Conservation (phyloP, 2,113 vertebrate species). For the Ailuropoda melanoleuca region DNA sequence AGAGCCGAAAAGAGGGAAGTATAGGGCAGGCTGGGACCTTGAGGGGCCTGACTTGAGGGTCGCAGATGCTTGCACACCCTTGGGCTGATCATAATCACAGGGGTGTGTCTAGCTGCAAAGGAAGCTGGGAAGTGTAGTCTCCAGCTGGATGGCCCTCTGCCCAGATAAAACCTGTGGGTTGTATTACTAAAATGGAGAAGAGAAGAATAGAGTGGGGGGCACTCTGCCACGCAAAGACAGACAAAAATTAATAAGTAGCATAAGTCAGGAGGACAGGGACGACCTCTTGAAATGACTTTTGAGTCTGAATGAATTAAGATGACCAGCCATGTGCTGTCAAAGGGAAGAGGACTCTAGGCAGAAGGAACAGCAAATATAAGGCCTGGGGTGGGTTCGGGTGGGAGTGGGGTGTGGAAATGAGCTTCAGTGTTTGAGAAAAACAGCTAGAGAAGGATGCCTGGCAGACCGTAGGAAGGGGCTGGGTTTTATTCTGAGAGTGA, state of each 20-base stretch:
- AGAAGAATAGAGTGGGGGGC: not conserved
- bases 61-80: not conserved
- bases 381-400: accelerated
- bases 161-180: not conserved
- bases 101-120: not conserved
- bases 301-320: not conserved
- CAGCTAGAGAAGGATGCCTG: not conserved
- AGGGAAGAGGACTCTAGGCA: not conserved
- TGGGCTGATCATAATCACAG: not conserved
- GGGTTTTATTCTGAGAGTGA: not conserved
- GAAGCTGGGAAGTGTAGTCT: conserved; percentile 12
- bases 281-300: not conserved
- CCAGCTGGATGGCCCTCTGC: not conserved
- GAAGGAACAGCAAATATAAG: not conserved
- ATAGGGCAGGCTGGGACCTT: not conserved
- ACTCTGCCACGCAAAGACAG: not conserved
- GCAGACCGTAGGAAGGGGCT: too few species aligned
- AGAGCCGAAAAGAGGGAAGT: not conserved
- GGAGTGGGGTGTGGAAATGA: too few species aligned
- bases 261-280: not conserved
- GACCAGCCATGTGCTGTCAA: not conserved
- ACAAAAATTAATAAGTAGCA: accelerated
- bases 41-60: not conserved
- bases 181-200: not conserved
- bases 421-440: not conserved